Evolutionary conservation across 2,888 invertebrate genomes (phyloP).

Genomic region (Cheilosia pagana): DNA sequence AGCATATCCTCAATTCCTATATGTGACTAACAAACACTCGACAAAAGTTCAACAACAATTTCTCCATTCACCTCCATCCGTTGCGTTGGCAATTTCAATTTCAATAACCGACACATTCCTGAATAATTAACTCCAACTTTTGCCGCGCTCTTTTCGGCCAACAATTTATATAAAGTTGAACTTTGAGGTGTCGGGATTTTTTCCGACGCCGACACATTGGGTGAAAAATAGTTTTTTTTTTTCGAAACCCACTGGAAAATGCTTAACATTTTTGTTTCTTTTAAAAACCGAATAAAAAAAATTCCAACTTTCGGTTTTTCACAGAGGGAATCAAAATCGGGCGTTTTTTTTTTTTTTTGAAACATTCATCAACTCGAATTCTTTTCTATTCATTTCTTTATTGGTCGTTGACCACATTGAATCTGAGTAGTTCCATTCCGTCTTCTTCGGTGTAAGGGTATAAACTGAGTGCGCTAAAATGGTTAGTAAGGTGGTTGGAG

Average conservation of each 20-base stretch:
- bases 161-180: conserved; percentile 50
- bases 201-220: conserved; percentile 37
- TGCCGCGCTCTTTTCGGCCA: conserved; percentile 28
- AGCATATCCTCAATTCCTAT: too few species aligned
- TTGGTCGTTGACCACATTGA: conserved; percentile 70
- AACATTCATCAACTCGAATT: conserved; percentile 71
- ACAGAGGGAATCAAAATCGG: conserved; percentile 19
- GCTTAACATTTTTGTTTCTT: conserved; percentile 64
- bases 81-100: not conserved
- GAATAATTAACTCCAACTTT: conserved; percentile 50
- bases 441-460: conserved; percentile 72
- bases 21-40: too few species aligned
- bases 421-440: conserved; percentile 65
- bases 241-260: conserved; percentile 69
- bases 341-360: conserved; percentile 48
- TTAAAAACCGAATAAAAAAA: conserved; percentile 27
- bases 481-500: conserved; percentile 68
- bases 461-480: conserved; percentile 63
- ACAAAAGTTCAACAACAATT: not conserved
- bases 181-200: conserved; percentile 48
- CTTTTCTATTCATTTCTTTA: conserved; percentile 63
- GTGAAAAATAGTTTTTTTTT: conserved; percentile 63
- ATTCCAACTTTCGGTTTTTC: conserved; percentile 48
- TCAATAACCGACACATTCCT: conserved; percentile 29
- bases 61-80: not conserved